phyloP scores from a whole-genome alignment of 2,888 invertebrate species.

The Scrobipalpa costella region DNA sequence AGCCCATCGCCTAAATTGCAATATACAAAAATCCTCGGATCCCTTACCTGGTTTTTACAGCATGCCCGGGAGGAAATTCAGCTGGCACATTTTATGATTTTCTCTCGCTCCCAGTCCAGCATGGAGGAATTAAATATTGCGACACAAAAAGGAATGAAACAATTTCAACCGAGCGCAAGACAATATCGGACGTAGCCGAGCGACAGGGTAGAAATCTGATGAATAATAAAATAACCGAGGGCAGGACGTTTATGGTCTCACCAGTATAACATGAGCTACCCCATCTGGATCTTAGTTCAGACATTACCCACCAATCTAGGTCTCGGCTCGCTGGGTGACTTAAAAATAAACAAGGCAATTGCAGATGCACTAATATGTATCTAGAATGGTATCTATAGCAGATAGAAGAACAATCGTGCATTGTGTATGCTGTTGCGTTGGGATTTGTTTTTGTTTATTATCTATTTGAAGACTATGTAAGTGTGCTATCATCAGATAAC shows the following conservation, averaged over 20 bases:
- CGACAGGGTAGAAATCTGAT: conserved; percentile 35
- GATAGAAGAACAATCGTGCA: conserved; percentile 47
- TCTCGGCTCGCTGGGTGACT: conserved; percentile 52
- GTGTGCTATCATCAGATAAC: conserved; percentile 21
- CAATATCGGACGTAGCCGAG: conserved; percentile 24
- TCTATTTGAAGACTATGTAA: background rate
- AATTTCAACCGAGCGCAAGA: conserved; percentile 28
- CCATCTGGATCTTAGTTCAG: conserved; percentile 32
- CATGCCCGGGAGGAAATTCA: too few species aligned
- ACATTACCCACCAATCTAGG: conserved; percentile 31
- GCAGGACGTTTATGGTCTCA: conserved; percentile 48
- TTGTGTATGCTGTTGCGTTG: conserved; percentile 40
- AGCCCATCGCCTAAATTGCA: too few species aligned
- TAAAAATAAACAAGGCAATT: conserved; percentile 73
- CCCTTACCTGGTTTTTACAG: too few species aligned
- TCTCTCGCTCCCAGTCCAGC: too few species aligned
- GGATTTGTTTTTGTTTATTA: conserved; percentile 24
- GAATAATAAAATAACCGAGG: conserved; percentile 62
- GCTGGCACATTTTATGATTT: too few species aligned
- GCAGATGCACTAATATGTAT: conserved; percentile 54
- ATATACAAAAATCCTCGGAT: too few species aligned
- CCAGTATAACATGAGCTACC: conserved; percentile 64
- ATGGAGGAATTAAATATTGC: too few species aligned
- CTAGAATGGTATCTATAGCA: conserved; percentile 32
- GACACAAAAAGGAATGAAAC: background rate